Conservation (phyloP, 2,888 invertebrate genomes). For the Tortrix viridana region DNA sequence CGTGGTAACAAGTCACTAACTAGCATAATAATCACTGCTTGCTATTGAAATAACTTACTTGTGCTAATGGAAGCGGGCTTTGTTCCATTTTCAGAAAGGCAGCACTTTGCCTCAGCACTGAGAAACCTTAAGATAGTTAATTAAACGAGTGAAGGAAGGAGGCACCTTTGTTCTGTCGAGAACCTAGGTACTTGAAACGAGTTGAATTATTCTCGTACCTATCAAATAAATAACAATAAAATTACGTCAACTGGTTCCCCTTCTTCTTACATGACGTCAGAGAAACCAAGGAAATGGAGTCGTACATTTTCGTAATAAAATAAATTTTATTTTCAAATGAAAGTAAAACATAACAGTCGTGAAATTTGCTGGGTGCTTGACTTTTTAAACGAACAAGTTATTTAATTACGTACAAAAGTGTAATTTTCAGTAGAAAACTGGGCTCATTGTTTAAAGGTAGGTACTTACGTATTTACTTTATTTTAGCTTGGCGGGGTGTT, state of each 20-base stretch:
- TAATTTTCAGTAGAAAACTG: slow-evolving; percentile 10
- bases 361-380: background rate
- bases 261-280: slow-evolving; percentile 6
- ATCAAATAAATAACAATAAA: background rate
- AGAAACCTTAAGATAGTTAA: slow-evolving; percentile 12
- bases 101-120: slow-evolving; percentile 1
- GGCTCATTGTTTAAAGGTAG: slow-evolving; percentile 15
- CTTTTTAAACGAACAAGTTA: slow-evolving; percentile 6
- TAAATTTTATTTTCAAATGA: background rate
- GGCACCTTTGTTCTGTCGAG: background rate
- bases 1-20: background rate
- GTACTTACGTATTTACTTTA: slow-evolving; percentile 11
- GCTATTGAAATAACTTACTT: background rate
- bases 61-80: background rate
- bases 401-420: slow-evolving; percentile 11
- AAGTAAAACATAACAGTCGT: background rate
- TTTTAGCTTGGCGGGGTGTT: slow-evolving; percentile 9
- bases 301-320: background rate
- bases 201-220: background rate
- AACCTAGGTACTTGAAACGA: background rate
- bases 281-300: background rate
- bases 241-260: slow-evolving; percentile 21
- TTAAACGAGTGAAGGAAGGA: slow-evolving; percentile 3
- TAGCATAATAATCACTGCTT: too few relatives aligned
- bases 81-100: background rate